Evolutionary conservation across 2,888 invertebrate genomes (phyloP), one percentile per base, ranked within the genome.

Genomic region (Diloba caeruleocephala): DNA sequence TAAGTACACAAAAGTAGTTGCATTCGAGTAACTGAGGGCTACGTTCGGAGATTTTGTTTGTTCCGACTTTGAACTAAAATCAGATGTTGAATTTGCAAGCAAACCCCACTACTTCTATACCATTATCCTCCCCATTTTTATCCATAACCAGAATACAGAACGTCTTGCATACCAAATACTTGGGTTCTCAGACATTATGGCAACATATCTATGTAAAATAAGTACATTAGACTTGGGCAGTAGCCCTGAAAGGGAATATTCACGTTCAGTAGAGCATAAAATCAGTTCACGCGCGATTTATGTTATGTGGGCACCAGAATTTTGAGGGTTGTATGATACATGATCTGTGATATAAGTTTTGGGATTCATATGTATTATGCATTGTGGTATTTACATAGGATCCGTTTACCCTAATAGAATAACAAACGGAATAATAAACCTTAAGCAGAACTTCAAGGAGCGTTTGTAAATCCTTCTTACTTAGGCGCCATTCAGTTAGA

Each of bases 261-360:
- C 67, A 37, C 33, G 59, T 49, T 62, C 66, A 66, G 57, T 59
- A 60, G 57, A 70, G 72, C 69, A 51, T 69, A 65, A 74, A 81
- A 81, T 81, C 81, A 73, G 74, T 76, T 78, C 71, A 68, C 59
- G 67, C 56, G 55, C 75, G 74, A 80, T 81, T 79, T 80, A 76
- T 74, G 60, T 61, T 51, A 56, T 33, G 38, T 59, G 50, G 60
- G 54, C 54, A 51, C 52, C 14, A 38, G 36, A 59, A 19, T 59
- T 75, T 68, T 69, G 56, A 64, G 41, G 63, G 57, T 57, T 29
- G 13, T 49, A 57, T 71, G 63, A 72, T 72, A 67, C 49, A 71
- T 60, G 61, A 42, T 39, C 21, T 41, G 14, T 39, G 31, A 13
- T 42, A 33, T 41, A 41, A 37, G 17, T 46, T 53, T 29, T 7